Percentiles rank a stretch among this genome's conserved stretches.
phyloP scores from a whole-genome alignment of 1,140 invertebrate genomes.

The Lamellibrachia luymesi region DNA sequence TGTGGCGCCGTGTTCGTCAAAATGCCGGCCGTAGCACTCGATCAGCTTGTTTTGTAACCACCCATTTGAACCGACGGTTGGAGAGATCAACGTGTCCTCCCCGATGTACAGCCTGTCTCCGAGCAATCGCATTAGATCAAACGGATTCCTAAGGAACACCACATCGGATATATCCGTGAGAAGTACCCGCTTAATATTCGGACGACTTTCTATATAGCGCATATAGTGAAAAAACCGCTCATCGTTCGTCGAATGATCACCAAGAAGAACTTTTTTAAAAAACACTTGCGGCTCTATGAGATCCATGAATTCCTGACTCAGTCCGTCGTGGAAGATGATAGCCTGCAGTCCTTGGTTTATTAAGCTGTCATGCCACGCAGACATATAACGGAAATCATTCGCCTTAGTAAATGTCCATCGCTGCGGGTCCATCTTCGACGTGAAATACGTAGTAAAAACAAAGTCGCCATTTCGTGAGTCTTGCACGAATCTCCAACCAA shows the following conservation, averaged over 20 bases:
- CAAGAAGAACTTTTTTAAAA: not conserved
- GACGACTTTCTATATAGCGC: not conserved
- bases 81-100: not conserved
- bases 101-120: not conserved
- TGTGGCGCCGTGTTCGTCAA: not conserved
- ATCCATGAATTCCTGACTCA: not conserved
- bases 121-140: not conserved
- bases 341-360: not conserved
- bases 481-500: no score
- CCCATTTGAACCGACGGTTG: not conserved
- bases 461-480: not conserved
- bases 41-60: not conserved
- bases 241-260: not conserved
- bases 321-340: not conserved
- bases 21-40: not conserved
- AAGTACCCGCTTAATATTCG: not conserved
- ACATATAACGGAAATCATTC: not conserved
- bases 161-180: constrained; percentile 7
- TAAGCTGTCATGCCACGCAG: not conserved
- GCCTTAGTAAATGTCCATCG: not conserved
- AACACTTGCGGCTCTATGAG: not conserved
- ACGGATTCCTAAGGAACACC: not conserved
- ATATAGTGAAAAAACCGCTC: not conserved
- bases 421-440: not conserved
- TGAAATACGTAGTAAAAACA: not conserved